Conservation (phyloP, 2,888 invertebrate species). For the Pseudanteris insignis region DNA sequence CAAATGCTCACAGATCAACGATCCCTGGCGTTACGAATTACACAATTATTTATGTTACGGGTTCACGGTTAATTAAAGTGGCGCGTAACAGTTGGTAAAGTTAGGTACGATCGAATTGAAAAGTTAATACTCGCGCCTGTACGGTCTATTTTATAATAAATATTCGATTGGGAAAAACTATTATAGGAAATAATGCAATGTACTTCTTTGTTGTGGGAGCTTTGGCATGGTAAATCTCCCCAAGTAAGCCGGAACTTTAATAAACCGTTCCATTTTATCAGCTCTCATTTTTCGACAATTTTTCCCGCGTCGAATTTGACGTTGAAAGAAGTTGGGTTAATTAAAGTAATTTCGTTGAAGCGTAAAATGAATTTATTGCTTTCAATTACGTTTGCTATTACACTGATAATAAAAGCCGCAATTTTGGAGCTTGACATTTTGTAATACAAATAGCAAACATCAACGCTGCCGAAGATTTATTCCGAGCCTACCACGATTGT, state of each 20-base stretch:
- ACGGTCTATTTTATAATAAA: conserved; percentile 20
- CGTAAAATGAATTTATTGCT: conserved; percentile 13
- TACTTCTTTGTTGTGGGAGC: conserved; percentile 29
- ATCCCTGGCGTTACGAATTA: background rate
- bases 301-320: conserved; percentile 25
- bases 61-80: conserved; percentile 24
- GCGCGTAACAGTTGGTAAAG: conserved; percentile 18
- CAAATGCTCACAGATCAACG: too few species aligned
- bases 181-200: conserved; percentile 29
- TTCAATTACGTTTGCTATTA: conserved; percentile 9
- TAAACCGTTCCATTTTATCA: conserved; percentile 30
- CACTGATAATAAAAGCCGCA: too few species aligned
- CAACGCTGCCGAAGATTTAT: too few species aligned
- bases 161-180: conserved; percentile 25
- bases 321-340: conserved; percentile 20
- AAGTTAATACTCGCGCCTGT: conserved; percentile 6
- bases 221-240: conserved; percentile 31
- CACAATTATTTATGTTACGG: conserved; percentile 1
- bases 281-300: conserved; percentile 31
- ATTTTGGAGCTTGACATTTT: too few species aligned
- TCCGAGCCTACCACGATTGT: too few species aligned
- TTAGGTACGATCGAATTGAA: conserved; percentile 15
- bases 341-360: conserved; percentile 8
- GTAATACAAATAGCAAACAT: background rate
- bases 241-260: conserved; percentile 34